Base-by-base conservation (phyloP, 2,888 invertebrate genomes). In the Diarsia mendica region DNA sequence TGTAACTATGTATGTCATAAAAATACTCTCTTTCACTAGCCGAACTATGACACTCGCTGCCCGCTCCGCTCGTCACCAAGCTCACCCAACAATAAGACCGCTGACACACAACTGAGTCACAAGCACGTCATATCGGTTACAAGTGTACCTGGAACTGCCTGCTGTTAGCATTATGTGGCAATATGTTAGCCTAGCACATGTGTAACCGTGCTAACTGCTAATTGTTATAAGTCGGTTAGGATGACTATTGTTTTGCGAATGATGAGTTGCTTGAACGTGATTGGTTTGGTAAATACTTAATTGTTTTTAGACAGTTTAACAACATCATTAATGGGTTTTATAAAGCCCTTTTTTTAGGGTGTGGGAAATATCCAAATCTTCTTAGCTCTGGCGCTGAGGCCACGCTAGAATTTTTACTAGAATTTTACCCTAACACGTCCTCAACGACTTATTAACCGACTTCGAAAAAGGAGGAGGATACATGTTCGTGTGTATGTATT, bases 61-160 rank as follows among this genome's bases (percentile, higher is more conserved):
- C 71, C 89, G 85, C 85, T 85, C 79, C 77, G 86, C 87, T 82
- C 66, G 20, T 76, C 71, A 81, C 74, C 10, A 18, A 46, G 33
- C 48, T 5, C 46, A 1, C 64, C 20, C 61, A 39, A 69, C 85
- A 51, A 46, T 70, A 84, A 82, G 73, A 85, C 66, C 48, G 90
- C 90, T 90, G 90, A 90, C 89, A 80, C 86, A 82, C 67, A 79
- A 83, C 80, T 87, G 88, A 89, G 72, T 90, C 83, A 88, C 75
- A 72, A 79, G 69, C 78, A 79, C 72, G 44, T 67, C 83, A 84
- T 79, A 86, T 88, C 86, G 75, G 63, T 85, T 86, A 81, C 88
- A 80, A 70, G 73, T 87, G 68, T 87, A 86, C 81, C 67, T 51
- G 72, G 87, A 87, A 87, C 65, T 63, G 61, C 72, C 33, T 72